Evolutionary conservation across 2,888 invertebrate species (phyloP), one percentile per base, ranked within the genome.

Genomic region (Cordilura impudica): DNA sequence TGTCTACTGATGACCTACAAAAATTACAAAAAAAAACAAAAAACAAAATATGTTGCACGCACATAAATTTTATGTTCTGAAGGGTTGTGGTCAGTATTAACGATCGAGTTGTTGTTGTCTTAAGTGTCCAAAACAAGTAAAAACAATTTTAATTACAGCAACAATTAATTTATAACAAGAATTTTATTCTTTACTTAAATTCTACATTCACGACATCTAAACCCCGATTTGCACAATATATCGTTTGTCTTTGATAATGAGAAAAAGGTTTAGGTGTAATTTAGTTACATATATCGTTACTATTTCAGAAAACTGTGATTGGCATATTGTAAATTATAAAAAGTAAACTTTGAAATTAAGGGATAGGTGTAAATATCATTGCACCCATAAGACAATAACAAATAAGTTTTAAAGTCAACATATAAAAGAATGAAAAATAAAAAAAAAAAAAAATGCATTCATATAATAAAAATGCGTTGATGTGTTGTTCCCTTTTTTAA

Each of bases 401-500:
- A 51, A 51, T 16, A 14, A 51, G 23, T 51, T 51, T 21, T 51
- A 26, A 51, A 51, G 23, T 26, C 51, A 51, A 51, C 51, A 51
- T 14, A 51, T 51, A 26, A n/a, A 23, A 51, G 16, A 58, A 43
- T 43, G 6, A 43, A 65, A 69, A 16, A 35, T 8, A 43, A 14
- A 43, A 6, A n/a, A 45, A 49, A n/a, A 49, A n/a, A 61, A 39
- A 31, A 63, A 21, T 16, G 63, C 54, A 54, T 71, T 70, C 53
- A 53, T 16, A 29, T 45, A 51, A 78, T 63, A 66, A 66, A 78
- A 74, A 35, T 74, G 74, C 60, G 69, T 65, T 60, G 61, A 63
- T 70, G 12, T 39, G 39, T 23, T 63, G 61, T 70, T 78, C 78
- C 73, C 73, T 70, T 78, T 74, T 39, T 78, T 78, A 78, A 78